These are phyloP conservation scores for Theonella swinhoei DNA, from an alignment of 37 sponge, comb jelly and placozoan species.

Conservation along the genomic window DNA sequence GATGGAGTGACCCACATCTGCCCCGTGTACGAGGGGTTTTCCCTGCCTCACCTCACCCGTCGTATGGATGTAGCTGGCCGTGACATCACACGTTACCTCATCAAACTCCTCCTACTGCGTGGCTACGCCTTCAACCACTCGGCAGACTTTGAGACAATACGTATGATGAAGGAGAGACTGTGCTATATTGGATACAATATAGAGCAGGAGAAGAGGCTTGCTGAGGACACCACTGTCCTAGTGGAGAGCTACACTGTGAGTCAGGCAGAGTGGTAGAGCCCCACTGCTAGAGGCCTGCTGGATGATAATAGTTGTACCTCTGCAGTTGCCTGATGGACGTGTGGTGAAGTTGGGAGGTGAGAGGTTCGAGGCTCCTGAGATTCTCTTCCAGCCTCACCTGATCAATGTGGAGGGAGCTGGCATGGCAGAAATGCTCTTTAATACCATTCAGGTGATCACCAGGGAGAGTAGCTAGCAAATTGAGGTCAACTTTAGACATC, in stretches of 20 bases:
- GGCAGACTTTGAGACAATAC: constrained; percentile 98
- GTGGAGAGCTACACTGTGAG: constrained; percentile 93
- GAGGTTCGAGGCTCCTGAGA: constrained; percentile 96
- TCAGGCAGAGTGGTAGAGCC: not conserved
- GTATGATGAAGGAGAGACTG: constrained; percentile 99
- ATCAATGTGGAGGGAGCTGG: constrained; percentile 96
- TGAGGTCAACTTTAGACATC: constrained; percentile 21
- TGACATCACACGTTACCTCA: constrained; percentile 96
- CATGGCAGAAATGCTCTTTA: constrained; percentile 97
- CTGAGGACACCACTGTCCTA: constrained; percentile 93
- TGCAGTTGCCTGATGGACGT: constrained; percentile 95
- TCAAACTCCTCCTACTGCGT: constrained; percentile 94
- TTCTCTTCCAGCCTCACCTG: constrained; percentile 98
- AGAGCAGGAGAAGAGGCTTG: constrained; percentile 96
- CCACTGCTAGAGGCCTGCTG: not conserved
- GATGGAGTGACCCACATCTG: constrained; percentile 99
- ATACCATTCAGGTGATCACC: constrained; percentile 76
- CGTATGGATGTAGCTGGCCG: constrained; percentile 97
- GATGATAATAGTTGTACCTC: not conserved
- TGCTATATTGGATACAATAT: constrained; percentile 99
- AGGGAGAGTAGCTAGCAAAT: too few relatives aligned
- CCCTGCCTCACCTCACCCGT: constrained; percentile 95
- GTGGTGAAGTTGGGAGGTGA: constrained; percentile 98
- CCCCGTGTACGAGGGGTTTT: constrained; percentile 98
- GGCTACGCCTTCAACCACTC: constrained; percentile 99